Percentiles rank a stretch among this genome's conserved stretches.
These are phyloP conservation scores for Glaucopsyche alexis DNA, from an alignment of 2,888 invertebrate genomes.

Conservation along the genomic window DNA sequence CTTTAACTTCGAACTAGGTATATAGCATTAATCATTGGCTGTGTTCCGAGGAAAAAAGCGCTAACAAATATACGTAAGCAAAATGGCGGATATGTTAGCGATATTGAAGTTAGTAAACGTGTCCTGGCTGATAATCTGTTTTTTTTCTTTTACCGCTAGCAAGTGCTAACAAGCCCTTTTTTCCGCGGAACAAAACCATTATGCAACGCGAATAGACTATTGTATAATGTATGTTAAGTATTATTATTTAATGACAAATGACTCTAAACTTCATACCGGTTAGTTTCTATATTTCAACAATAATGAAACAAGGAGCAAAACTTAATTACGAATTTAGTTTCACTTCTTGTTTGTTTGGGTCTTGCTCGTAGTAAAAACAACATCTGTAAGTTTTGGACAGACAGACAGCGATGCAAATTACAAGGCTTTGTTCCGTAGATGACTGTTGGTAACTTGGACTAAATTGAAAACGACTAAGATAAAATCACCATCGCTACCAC, in stretches of 20 bases:
- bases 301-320: background rate
- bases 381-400: slow-evolving; percentile 8
- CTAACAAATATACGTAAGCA: too few relatives aligned
- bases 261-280: background rate
- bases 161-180: too few relatives aligned
- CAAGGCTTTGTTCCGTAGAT: background rate
- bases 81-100: too few relatives aligned
- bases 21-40: too few relatives aligned
- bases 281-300: slow-evolving; percentile 19
- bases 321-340: slow-evolving; percentile 20
- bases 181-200: too few relatives aligned
- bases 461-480: background rate
- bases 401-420: slow-evolving; percentile 12
- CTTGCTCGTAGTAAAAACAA: slow-evolving; percentile 4
- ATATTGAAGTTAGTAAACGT: too few relatives aligned
- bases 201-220: too few relatives aligned
- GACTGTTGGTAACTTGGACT: background rate
- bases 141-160: too few relatives aligned
- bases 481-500: background rate
- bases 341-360: slow-evolving; percentile 11
- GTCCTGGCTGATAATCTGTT: too few relatives aligned
- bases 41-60: too few relatives aligned
- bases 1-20: too few relatives aligned
- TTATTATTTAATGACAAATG: background rate
- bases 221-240: too few relatives aligned